A percentile compares a stretch with the other conserved stretches of the same genome.
phyloP scores from a whole-genome alignment of 2,888 invertebrate genomes.

The Entomobrya multifasciata region DNA sequence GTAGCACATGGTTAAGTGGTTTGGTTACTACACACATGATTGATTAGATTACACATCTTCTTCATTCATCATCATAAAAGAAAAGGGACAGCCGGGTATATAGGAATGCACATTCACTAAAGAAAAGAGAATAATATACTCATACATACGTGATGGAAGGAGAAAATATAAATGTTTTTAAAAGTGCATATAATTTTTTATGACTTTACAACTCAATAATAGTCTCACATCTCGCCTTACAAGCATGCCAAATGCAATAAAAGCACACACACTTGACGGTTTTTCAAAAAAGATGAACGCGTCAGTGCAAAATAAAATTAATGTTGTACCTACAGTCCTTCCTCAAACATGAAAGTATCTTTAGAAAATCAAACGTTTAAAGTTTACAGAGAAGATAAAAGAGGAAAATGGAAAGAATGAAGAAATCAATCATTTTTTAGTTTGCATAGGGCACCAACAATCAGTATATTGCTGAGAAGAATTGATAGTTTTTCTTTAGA shows the following conservation, averaged over 20 bases:
- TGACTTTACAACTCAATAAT: conserved; percentile 50
- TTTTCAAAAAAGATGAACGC: background rate
- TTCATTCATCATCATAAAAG: conserved; percentile 29
- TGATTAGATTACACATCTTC: conserved; percentile 47
- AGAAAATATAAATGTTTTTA: conserved; percentile 35
- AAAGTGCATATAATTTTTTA: conserved; percentile 25
- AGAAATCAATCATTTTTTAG: conserved; percentile 45
- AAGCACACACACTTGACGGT: background rate
- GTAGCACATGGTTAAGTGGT: background rate
- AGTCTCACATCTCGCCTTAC: conserved; percentile 19
- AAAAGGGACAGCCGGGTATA: background rate
- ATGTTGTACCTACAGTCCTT: background rate
- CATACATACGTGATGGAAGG: background rate
- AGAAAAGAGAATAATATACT: background rate
- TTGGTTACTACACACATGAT: conserved; percentile 6
- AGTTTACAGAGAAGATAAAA: background rate
- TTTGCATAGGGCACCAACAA: background rate
- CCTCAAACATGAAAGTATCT: background rate
- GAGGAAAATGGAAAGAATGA: background rate
- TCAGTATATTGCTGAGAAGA: background rate
- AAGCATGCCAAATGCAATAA: background rate
- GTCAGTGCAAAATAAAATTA: background rate
- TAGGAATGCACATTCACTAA: background rate
- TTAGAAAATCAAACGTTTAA: too few relatives aligned
- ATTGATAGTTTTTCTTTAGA: background rate